Percentiles rank a stretch among this genome's conserved stretches.
These are phyloP conservation scores for Mythimna lalbum DNA, from an alignment of 2,888 invertebrate genomes.

Conservation along the genomic window DNA sequence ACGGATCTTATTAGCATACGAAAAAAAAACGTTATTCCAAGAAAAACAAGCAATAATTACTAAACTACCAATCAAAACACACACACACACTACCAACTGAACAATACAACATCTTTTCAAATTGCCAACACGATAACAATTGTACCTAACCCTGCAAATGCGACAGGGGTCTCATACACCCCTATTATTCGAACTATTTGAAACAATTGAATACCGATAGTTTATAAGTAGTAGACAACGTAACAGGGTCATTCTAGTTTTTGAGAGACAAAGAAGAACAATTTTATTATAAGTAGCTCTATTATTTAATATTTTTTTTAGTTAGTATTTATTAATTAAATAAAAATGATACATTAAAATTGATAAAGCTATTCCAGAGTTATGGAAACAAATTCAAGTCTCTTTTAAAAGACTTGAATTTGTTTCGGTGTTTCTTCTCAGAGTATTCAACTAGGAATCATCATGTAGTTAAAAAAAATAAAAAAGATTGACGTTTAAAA, in stretches of 20 bases:
- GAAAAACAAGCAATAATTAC: conserved; percentile 32
- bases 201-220: conserved; percentile 64
- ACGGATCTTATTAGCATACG: neutral
- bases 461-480: no score
- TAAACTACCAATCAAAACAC: conserved; percentile 32
- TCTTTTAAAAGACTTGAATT: no score
- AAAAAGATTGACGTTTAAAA: no score
- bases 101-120: conserved; percentile 50
- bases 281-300: neutral
- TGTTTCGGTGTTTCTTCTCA: no score
- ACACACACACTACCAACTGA: conserved; percentile 24
- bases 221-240: conserved; percentile 52
- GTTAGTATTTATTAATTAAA: no score
- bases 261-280: neutral
- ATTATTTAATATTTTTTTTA: no score
- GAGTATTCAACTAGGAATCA: no score
- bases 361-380: no score
- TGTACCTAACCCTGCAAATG: conserved; percentile 45
- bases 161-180: conserved; percentile 32
- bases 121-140: conserved; percentile 41
- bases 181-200: conserved; percentile 37
- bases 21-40: neutral
- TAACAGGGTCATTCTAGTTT: conserved; percentile 8
- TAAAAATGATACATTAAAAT: neutral
- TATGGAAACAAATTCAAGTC: no score